Base-by-base conservation (phyloP, 2,888 invertebrate species). In the Cryptops parisi region DNA sequence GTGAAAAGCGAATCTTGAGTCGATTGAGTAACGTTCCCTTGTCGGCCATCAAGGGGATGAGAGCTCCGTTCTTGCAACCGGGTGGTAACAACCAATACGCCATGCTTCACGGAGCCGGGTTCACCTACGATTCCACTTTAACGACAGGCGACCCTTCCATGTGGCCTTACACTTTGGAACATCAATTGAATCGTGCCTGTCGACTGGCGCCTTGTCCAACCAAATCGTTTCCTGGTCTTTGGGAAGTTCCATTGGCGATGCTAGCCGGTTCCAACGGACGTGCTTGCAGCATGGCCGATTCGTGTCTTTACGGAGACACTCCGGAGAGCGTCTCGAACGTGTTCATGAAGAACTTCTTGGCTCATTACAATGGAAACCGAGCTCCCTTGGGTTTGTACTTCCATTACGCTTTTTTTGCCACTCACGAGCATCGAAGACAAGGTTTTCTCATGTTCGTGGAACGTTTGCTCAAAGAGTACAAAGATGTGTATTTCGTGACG, bases 211-310 rank as follows among this genome's bases (percentile, higher is more conserved):
- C 90, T 2, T 91, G 91, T 66, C 91, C 91, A 5, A 90, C 88
- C 3, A 81, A 86, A 64, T 88, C 88, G 41, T 91, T 88, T 70
- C 91, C 91, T 61, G 55, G 90, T 60, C 83, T 90, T 43, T 90
- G 91, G 91, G 90, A 91, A 75, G 88, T 91, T 26, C 90, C 90
- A 49, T 89, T 91, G 90, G 90, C 91, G 54, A 91, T 91, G 90
- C 91, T 90, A 90, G 89, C 89, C 72, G 91, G 91, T 69, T 73
- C 91, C 63, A 89, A 88, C 64, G 90, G 90, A 41, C 90, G 90
- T 12, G 78, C 90, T 60, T 91, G 91, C 67, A 90, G 90, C 3
- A 91, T 91, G 91, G 90, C 88, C 58, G 91, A 91, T 65, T 90
- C 90, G 52, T 91, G 91, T 67, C 85, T 87, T 53, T 90, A 90